These are phyloP conservation scores for Microctonus hyperodae DNA, from an alignment of 2,888 invertebrate species.

Conservation along the genomic window DNA sequence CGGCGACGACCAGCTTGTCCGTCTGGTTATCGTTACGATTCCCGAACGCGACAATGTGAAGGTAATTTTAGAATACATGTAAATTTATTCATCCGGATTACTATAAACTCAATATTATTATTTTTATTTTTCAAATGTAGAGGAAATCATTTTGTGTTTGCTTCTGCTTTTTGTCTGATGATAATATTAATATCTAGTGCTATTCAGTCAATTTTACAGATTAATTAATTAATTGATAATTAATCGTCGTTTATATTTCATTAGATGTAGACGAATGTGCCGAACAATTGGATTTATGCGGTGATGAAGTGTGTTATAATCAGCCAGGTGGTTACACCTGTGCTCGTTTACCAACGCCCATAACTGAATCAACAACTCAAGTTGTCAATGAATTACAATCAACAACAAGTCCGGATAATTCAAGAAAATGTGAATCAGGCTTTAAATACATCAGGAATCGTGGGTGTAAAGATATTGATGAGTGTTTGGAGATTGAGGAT, in stretches of 20 bases:
- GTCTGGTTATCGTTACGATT: slow-evolving; percentile 58
- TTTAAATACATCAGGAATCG: slow-evolving; percentile 46
- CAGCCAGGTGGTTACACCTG: slow-evolving; percentile 74
- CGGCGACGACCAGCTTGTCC: slow-evolving; percentile 53
- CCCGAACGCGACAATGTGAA: slow-evolving; percentile 47
- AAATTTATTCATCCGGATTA: not conserved
- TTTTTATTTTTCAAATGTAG: slow-evolving; percentile 2
- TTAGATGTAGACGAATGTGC: slow-evolving; percentile 83
- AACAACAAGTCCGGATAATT: slow-evolving; percentile 14
- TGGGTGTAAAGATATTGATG: slow-evolving; percentile 70
- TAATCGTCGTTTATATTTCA: not conserved
- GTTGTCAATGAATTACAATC: slow-evolving; percentile 22
- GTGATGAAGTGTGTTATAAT: slow-evolving; percentile 72
- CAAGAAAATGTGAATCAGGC: slow-evolving; percentile 43
- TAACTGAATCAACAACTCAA: slow-evolving; percentile 40
- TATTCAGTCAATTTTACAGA: not conserved
- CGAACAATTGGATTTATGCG: slow-evolving; percentile 69
- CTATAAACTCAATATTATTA: not conserved
- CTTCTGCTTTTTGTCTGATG: slow-evolving; percentile 4
- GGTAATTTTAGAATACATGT: slow-evolving; percentile 42
- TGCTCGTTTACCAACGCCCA: slow-evolving; percentile 50
- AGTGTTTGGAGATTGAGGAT: slow-evolving; percentile 67
- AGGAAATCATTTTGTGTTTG: not conserved
- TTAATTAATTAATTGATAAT: not conserved
- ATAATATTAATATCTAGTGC: not conserved